Evolutionary conservation across 2,797 vertebrate species (phyloP).

Genomic region (Paedocypris micromegethes): DNA sequence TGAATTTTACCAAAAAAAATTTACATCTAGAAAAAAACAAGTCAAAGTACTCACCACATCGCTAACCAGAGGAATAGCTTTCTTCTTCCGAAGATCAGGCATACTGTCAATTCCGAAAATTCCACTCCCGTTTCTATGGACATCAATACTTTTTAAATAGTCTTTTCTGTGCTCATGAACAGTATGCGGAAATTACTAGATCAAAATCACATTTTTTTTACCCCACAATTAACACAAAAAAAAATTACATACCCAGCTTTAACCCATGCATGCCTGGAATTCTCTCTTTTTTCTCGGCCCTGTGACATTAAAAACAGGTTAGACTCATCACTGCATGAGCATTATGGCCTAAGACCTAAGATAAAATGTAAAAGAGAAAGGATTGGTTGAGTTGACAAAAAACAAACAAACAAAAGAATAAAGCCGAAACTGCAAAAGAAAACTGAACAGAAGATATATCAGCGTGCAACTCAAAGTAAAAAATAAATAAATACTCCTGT

Average conservation of each 20-base stretch:
- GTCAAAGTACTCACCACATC: conserved; percentile 84
- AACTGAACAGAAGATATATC: neutral
- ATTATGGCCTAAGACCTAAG: neutral
- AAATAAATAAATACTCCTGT: too few relatives aligned
- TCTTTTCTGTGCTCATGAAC: conserved; percentile 12
- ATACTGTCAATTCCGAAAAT: conserved; percentile 98
- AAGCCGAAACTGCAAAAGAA: conserved; percentile 44
- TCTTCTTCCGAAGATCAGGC: conserved; percentile 96
- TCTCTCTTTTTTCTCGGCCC: conserved; percentile 80
- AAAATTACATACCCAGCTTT: conserved; percentile 80
- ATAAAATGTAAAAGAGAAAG: conserved; percentile 21
- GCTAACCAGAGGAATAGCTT: conserved; percentile 91
- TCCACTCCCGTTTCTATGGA: conserved; percentile 78
- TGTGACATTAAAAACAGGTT: conserved; percentile 54
- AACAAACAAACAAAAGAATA: too few relatives aligned
- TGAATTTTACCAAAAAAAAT: too few relatives aligned
- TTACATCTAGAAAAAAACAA: neutral
- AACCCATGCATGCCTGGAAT: conserved; percentile 79
- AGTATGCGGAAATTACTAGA: neutral
- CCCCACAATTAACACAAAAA: neutral
- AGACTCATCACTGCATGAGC: neutral
- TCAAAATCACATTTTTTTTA: neutral
- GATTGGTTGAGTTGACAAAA: conserved; percentile 67
- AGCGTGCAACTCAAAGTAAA: conserved; percentile 8
- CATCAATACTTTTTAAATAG: conserved; percentile 4